Base-by-base conservation (phyloP, 2,113 vertebrate genomes). In the Fukomys damarensis region DNA sequence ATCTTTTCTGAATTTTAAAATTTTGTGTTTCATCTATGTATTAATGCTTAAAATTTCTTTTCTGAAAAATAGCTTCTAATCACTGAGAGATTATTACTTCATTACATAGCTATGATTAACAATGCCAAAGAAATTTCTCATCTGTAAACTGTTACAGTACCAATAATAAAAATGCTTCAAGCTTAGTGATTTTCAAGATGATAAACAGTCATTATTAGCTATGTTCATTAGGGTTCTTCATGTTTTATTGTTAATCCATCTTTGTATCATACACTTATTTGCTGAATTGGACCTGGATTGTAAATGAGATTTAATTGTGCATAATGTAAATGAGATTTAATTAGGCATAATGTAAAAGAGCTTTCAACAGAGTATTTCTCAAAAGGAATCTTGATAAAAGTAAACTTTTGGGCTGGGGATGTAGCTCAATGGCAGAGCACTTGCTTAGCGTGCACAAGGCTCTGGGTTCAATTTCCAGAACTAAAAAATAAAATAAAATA, bases 1-100 rank as follows among this genome's bases (percentile, higher is more conserved):
- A 41, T 63, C 38, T 79, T 95, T 91, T 82, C 72, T 92, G 54
- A 19, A n/a, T 95, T 93, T 97, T 85, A 94, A 93, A 4, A 86
- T 88, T 94, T 94, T 26, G 20, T 92, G 32, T 91, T 56, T 81
- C 41, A 86, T 1, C 43, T 19, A 66, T 56, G 77, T 65, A 93
- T 91, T 95, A 72, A 72, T 87, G n/a, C 16, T 85, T 89, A 79
- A 77, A 26, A 52, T 77, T 32, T 30, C 19, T 61, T 35, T 58
- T 11, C 87, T 91, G 66, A 68, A 92, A 96, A 72, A 66, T 2
- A 3, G 35, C 7, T 43, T 24, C 59, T 96, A 72, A 66, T 91
- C 82, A 65, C 46, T 59, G 24, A 88, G 61, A 77, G 63, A 70
- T 85, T 52, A 83, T 80, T 68, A 16, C 41, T 83, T 74, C 77